Evolutionary conservation across 2,888 invertebrate species (phyloP).

Genomic region (Disparrhopalites patrizii): DNA sequence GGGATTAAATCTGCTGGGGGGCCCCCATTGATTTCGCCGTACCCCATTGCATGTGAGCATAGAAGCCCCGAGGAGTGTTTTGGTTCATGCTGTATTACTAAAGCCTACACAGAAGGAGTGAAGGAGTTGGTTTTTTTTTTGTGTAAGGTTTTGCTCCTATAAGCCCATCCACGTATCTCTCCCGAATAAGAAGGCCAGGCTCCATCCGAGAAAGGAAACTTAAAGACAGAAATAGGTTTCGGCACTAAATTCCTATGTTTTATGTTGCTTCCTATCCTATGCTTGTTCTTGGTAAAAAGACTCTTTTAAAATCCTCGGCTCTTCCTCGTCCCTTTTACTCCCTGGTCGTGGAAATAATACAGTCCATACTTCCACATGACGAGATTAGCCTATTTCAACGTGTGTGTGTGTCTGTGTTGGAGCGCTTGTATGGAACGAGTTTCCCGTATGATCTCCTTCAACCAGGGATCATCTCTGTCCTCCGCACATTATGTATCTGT

Average conservation of each 20-base stretch:
- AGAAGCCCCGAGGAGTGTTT: not conserved
- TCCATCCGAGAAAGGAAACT: slow-evolving; percentile 33
- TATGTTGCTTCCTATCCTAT: slow-evolving; percentile 29
- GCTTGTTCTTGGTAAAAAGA: too few species aligned
- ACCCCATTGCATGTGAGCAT: too few species aligned
- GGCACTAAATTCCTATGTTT: slow-evolving; percentile 36
- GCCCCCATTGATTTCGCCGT: too few species aligned
- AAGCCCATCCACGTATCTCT: not conserved
- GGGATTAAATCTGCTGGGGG: not conserved
- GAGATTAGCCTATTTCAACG: slow-evolving; percentile 18
- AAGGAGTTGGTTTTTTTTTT: slow-evolving; percentile 1
- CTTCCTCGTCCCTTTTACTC: not conserved
- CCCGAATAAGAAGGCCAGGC: not conserved
- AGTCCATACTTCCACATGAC: slow-evolving; percentile 31
- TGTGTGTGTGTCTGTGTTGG: too few species aligned
- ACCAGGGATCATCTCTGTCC: slow-evolving; percentile 9
- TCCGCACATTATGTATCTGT: too few species aligned
- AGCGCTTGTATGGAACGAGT: not conserved
- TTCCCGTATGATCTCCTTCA: not conserved
- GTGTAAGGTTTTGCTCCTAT: not conserved
- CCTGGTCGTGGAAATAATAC: not conserved
- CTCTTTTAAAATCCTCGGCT: not conserved
- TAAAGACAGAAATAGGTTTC: slow-evolving; percentile 38
- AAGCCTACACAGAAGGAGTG: not conserved
- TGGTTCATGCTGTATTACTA: not conserved